phyloP scores from a whole-genome alignment of 2,888 invertebrate genomes.

The Chrysolina haemoptera region DNA sequence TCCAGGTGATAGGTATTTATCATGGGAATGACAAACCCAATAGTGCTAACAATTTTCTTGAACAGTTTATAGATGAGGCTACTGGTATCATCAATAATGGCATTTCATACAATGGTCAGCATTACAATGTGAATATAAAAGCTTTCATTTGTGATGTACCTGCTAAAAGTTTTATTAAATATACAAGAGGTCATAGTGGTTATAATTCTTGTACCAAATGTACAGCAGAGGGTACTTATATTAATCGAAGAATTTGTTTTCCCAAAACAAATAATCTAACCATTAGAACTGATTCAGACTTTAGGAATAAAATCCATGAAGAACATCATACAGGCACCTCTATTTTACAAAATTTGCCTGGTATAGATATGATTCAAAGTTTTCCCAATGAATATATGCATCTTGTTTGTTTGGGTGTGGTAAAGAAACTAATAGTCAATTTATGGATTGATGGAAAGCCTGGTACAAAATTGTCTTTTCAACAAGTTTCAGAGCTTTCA shows the following conservation, averaged over 20 bases:
- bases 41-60: constrained; percentile 29
- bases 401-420: constrained; percentile 21
- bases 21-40: constrained; percentile 31
- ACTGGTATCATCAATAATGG: constrained; percentile 23
- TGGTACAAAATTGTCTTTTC: constrained; percentile 21
- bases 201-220: constrained; percentile 48
- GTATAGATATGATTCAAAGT: constrained; percentile 19
- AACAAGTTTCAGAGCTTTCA: neutral
- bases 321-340: constrained; percentile 27
- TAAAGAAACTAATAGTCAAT: constrained; percentile 13
- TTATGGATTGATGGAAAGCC: constrained; percentile 16
- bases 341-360: constrained; percentile 18
- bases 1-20: constrained; percentile 24
- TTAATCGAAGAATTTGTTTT: constrained; percentile 36
- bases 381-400: constrained; percentile 31
- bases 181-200: constrained; percentile 43
- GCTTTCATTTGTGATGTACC: constrained; percentile 51
- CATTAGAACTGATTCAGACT: constrained; percentile 25
- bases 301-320: constrained; percentile 26
- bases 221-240: constrained; percentile 36
- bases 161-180: constrained; percentile 44
- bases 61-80: constrained; percentile 27
- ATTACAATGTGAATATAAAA: constrained; percentile 23
- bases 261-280: constrained; percentile 32
- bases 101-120: constrained; percentile 26